phyloP scores from a whole-genome alignment of 2,113 vertebrate species.

The Rafetus swinhoei region DNA sequence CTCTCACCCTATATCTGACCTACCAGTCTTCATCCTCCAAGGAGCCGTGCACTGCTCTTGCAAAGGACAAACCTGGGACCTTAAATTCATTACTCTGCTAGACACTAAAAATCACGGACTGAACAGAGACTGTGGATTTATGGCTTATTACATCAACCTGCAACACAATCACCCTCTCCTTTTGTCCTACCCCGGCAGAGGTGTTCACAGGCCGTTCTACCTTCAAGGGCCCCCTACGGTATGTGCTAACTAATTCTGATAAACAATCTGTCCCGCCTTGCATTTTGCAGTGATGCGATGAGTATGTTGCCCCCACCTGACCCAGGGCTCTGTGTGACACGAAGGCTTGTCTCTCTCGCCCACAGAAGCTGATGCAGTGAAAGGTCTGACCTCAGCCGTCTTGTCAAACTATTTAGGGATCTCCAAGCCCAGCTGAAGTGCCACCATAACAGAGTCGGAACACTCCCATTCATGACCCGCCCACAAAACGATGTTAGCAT shows the following conservation, averaged over 20 bases:
- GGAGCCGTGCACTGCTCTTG: neutral
- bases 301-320: neutral
- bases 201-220: neutral
- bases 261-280: neutral
- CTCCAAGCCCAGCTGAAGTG: rapidly evolving
- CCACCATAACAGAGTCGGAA: rapidly evolving
- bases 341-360: neutral
- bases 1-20: neutral
- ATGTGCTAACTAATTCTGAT: neutral
- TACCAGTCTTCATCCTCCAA: neutral
- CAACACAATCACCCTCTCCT: neutral
- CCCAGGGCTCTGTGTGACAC: neutral
- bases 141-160: neutral
- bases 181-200: neutral
- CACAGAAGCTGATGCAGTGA: neutral
- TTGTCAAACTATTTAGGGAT: rapidly evolving
- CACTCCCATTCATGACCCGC: rapidly evolving
- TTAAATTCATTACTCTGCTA: neutral
- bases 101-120: neutral
- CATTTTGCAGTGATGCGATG: neutral
- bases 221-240: neutral
- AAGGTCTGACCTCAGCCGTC: neutral
- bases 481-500: neutral
- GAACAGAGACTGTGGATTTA: neutral
- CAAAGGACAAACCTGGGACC: neutral